A percentile compares a stretch with the other conserved stretches of the same genome.
phyloP scores from a whole-genome alignment of 2,888 invertebrate genomes.

The Pasiphila rectangulata region DNA sequence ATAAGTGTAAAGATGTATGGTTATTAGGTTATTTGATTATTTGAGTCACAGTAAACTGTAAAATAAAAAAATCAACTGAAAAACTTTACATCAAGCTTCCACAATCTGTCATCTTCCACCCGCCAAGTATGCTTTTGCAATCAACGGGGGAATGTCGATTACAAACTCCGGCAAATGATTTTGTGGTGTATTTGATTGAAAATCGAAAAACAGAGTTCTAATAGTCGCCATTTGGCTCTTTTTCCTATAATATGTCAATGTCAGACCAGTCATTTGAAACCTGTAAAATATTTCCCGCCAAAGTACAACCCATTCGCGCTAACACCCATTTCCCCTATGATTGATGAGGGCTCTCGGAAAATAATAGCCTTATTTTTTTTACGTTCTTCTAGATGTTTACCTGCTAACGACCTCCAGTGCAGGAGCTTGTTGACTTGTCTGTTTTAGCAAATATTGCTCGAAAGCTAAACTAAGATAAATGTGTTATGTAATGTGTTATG shows the following conservation, averaged over 20 bases:
- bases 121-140: too few relatives aligned
- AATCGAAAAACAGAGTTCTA: too few relatives aligned
- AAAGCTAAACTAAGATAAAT: not conserved
- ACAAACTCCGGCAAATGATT: too few relatives aligned
- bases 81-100: too few relatives aligned
- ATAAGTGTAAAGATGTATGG: too few relatives aligned
- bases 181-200: too few relatives aligned
- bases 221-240: not conserved
- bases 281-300: slow-evolving; percentile 3
- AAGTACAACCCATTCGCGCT: slow-evolving; percentile 14
- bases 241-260: not conserved
- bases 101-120: too few relatives aligned
- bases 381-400: slow-evolving; percentile 12
- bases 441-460: not conserved
- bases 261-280: slow-evolving; percentile 6
- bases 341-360: slow-evolving; percentile 18
- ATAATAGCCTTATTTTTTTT: slow-evolving; percentile 15
- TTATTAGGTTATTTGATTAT: too few relatives aligned
- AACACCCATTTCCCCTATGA: slow-evolving; percentile 15
- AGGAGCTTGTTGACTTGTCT: slow-evolving; percentile 9
- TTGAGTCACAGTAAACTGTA: too few relatives aligned
- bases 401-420: slow-evolving; percentile 13
- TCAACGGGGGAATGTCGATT: too few relatives aligned
- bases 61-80: too few relatives aligned
- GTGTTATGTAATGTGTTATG: too few relatives aligned